Evolutionary conservation across 2,888 invertebrate species (phyloP), one percentile per base, ranked within the genome.

Genomic region (Thereva unica): DNA sequence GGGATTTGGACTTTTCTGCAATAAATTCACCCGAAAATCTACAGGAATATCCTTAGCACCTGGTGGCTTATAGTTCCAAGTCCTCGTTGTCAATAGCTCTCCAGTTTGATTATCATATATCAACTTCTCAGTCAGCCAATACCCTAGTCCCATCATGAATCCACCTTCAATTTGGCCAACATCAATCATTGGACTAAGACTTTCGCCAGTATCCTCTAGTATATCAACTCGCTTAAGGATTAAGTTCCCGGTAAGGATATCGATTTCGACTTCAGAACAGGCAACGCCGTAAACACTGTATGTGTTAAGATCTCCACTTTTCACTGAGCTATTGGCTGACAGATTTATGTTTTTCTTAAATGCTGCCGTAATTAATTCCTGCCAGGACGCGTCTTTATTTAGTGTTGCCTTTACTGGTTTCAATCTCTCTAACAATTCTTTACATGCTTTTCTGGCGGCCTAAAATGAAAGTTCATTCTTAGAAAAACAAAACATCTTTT

Each of bases 91-190:
- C 1, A 88, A 80, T 5, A 90, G 75, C 72, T 83, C 80, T 1
- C 90, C 91, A 47, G 84, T 85, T 34, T 80, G 76, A 7, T 83
- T 78, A 71, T 88, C 85, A 71, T 85, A 87, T 1, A 86, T 78
- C 23, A 88, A 74, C 71, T 89, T 85, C 75, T 92, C 92, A 0
- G 84, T 84, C 0, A 89, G 87, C 84, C 87, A 90, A 72, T 87
- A 89, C 1, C 92, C 92, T n/a, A 82, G 78, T 63, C 83, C 89
- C 89, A 89, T 89, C 0, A 88, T 78, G 71, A 89, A 90, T 0
- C 89, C 89, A 5, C 91, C 91, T 80, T 89, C 89, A 5, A 87
- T 83, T 82, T 90, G 89, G 6, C 89, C 89, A n/a, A 89, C 80
- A 74, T 90, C 90, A 37, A 89, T 78, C 54, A 84, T 79, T 0